Evolutionary conservation across 1,140 invertebrate genomes (phyloP).

Genomic region (Holotrichia oblita): DNA sequence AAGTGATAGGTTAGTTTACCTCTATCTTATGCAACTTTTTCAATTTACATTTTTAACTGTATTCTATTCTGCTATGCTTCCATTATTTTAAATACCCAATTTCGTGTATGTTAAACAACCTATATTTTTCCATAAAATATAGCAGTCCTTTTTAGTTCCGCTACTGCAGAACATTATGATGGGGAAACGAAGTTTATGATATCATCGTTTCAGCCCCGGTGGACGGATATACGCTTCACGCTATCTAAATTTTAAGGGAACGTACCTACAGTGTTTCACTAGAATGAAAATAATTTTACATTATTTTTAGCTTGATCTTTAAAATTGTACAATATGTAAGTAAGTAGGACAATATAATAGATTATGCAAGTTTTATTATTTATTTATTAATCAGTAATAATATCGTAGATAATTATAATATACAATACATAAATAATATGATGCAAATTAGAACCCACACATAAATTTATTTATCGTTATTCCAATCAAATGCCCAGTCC

Average conservation of each 20-base stretch:
- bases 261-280: neutral
- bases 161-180: neutral
- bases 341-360: neutral
- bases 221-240: neutral
- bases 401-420: neutral
- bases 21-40: too few species aligned
- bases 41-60: too few species aligned
- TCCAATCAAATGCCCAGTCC: constrained; percentile 68
- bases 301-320: neutral
- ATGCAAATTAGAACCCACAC: too few species aligned
- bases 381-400: too few species aligned
- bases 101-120: too few species aligned
- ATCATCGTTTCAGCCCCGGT: neutral
- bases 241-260: neutral
- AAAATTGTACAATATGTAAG: too few species aligned
- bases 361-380: neutral
- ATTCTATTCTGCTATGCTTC: too few species aligned
- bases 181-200: neutral
- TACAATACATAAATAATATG: too few species aligned
- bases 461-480: neutral
- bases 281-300: neutral
- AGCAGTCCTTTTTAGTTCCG: neutral
- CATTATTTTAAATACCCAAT: too few species aligned
- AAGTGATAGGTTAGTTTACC: too few species aligned
- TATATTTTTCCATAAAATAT: too few species aligned